Conservation (phyloP, 2,113 vertebrate species). For the Cyphomyrus plagiostoma region DNA sequence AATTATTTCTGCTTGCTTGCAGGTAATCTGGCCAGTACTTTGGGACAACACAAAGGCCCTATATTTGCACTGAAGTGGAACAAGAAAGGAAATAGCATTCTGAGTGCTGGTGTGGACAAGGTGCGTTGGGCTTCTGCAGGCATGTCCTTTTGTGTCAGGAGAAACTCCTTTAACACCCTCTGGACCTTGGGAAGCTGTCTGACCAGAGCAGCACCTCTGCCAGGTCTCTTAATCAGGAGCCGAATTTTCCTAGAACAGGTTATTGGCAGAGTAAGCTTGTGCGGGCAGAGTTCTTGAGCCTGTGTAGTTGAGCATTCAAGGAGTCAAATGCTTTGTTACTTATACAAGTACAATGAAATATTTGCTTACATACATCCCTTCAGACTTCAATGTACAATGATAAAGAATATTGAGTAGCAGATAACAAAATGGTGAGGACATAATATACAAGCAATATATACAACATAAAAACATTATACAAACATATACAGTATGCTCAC, state of each 20-base stretch:
- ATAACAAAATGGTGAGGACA: not conserved
- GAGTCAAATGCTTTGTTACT: not conserved
- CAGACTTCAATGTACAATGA: not conserved
- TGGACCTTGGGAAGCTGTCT: not conserved
- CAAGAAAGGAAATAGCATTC: conserved; percentile 94
- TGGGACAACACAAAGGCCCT: conserved; percentile 96
- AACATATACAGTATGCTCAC: not conserved
- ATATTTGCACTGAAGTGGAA: conserved; percentile 99
- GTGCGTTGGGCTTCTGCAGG: conserved; percentile 51
- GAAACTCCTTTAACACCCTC: not conserved
- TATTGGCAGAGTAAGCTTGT: not conserved
- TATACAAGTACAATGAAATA: not conserved
- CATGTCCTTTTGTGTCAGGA: not conserved
- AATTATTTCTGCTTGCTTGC: conserved; percentile 32
- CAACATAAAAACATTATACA: not conserved
- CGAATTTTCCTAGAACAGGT: not conserved
- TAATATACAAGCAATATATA: not conserved
- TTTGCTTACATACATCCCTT: not conserved
- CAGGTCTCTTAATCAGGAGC: not conserved
- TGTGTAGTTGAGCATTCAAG: not conserved
- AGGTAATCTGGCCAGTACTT: conserved; percentile 94
- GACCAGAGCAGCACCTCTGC: not conserved
- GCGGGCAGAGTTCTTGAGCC: not conserved
- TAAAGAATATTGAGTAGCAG: not conserved
- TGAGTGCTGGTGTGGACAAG: conserved; percentile 97